Base-by-base conservation (phyloP, 2,888 invertebrate genomes). In the Norana najaformis region DNA sequence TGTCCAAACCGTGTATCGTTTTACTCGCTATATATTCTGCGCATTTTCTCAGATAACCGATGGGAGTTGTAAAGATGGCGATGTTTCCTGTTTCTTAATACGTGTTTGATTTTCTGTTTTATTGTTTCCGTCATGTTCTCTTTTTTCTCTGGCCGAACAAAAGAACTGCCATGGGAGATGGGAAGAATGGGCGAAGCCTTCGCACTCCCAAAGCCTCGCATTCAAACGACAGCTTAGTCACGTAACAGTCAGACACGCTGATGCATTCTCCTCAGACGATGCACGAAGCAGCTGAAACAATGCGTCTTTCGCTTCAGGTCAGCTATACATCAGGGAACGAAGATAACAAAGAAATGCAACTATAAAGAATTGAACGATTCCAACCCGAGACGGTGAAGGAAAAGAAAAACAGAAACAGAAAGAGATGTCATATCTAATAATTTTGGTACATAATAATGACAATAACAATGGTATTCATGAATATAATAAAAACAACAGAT, bases 41-140 rank as follows among this genome's bases (percentile, higher is more conserved):
- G 30, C 30, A n/a, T 69, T n/a, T n/a, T 69, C 8, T 69, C 30
- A 30, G 69, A 69, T 69, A n/a, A 69, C 13, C n/a, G 69, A 69
- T 69, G 69, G 30, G n/a, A 53, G 53, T 30, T 53, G 53, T 30
- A 53, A 30, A 53, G 53, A 69, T 69, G 69, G n/a, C 69, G 69
- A 69, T 69, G 69, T 69, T 69, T 69, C 69, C 69, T 30, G n/a
- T 69, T 69, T 69, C n/a, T 69, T n/a, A n/a, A 69, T 30, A 0
- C 8, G 30, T 69, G 30, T 69, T 69, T 69, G 69, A n/a, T 69
- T 69, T 47, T 69, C 6, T 69, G 11, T 69, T 69, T 69, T 69
- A 69, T 69, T 69, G n/a, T 69, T n/a, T 69, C 30, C 69, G n/a
- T 69, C 69, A 69, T 69, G 69, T 69, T 69, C 69, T 69, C 69